A percentile compares a stretch with the other conserved stretches of the same genome.
Evolutionary conservation across 2,113 vertebrate genomes (phyloP).

Genomic region (Clarias batrachus): DNA sequence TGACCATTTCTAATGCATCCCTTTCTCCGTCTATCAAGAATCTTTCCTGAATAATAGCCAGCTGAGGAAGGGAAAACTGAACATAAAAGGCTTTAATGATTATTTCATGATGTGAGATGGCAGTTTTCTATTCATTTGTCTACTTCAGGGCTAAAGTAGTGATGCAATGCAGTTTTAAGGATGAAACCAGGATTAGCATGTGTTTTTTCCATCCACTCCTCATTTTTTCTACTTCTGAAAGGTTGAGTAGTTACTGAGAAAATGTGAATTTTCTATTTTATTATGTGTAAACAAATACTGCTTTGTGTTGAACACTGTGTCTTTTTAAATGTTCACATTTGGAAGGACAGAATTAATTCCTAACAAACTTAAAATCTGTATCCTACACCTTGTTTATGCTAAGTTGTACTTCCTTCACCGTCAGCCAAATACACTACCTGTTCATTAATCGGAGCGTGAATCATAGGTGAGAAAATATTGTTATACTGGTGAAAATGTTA

Average conservation of each 20-base stretch:
- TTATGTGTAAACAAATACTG: slow-evolving; percentile 48
- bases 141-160: not conserved
- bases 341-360: slow-evolving; percentile 17
- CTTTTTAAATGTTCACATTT: slow-evolving; percentile 18
- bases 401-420: no score
- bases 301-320: slow-evolving; percentile 32
- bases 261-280: slow-evolving; percentile 48
- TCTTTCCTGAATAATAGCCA: slow-evolving; percentile 9
- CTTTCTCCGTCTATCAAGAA: not conserved
- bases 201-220: not conserved
- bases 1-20: not conserved
- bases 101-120: slow-evolving; percentile 16
- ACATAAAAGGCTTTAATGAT: not conserved
- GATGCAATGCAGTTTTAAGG: slow-evolving; percentile 28
- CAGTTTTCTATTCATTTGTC: not conserved
- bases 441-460: no score
- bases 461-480: no score
- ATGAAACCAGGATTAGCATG: slow-evolving; percentile 4
- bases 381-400: no score
- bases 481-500: no score
- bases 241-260: slow-evolving; percentile 36
- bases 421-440: no score
- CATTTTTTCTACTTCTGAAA: slow-evolving; percentile 46
- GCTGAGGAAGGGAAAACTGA: not conserved
- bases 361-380: not conserved